These are phyloP conservation scores for Stenurella melanura DNA, from an alignment of 2,888 invertebrate genomes.

Conservation along the genomic window DNA sequence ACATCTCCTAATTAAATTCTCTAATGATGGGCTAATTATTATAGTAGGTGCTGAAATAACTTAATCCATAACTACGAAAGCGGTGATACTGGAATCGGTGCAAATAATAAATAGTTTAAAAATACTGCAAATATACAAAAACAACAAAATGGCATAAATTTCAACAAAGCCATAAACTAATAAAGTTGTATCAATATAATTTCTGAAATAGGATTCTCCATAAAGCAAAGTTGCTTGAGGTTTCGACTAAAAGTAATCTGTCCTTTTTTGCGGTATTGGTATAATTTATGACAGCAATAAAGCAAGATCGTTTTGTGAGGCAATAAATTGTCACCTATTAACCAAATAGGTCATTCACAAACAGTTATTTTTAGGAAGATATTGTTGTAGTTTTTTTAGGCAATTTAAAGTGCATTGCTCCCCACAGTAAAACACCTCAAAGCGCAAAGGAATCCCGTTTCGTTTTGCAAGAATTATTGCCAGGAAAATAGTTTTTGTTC, in stretches of 20 bases:
- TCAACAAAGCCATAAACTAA: slow-evolving; percentile 34
- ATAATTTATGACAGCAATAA: slow-evolving; percentile 52
- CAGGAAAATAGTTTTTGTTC: slow-evolving; percentile 67
- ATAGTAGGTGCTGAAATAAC: too few species aligned
- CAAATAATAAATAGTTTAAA: neutral
- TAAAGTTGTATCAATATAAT: slow-evolving; percentile 26
- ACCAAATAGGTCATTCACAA: slow-evolving; percentile 66
- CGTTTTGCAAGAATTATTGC: slow-evolving; percentile 66
- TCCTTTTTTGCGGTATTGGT: slow-evolving; percentile 47
- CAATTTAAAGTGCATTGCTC: slow-evolving; percentile 70
- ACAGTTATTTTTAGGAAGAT: slow-evolving; percentile 66
- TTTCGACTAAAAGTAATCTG: slow-evolving; percentile 35
- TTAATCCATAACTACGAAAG: too few species aligned
- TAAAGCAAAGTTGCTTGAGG: slow-evolving; percentile 40
- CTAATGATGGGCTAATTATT: too few species aligned
- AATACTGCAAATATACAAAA: slow-evolving; percentile 26
- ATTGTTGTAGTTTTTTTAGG: slow-evolving; percentile 57
- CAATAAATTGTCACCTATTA: slow-evolving; percentile 69
- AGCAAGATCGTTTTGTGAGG: slow-evolving; percentile 51
- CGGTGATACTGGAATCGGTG: neutral
- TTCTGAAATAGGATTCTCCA: slow-evolving; percentile 7
- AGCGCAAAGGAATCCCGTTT: slow-evolving; percentile 67
- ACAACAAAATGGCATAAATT: slow-evolving; percentile 11
- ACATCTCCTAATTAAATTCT: too few species aligned
- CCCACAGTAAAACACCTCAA: slow-evolving; percentile 65